Percentiles rank a stretch among this genome's conserved stretches.
phyloP scores from a whole-genome alignment of 2,113 vertebrate species.

The Calonectris borealis region DNA sequence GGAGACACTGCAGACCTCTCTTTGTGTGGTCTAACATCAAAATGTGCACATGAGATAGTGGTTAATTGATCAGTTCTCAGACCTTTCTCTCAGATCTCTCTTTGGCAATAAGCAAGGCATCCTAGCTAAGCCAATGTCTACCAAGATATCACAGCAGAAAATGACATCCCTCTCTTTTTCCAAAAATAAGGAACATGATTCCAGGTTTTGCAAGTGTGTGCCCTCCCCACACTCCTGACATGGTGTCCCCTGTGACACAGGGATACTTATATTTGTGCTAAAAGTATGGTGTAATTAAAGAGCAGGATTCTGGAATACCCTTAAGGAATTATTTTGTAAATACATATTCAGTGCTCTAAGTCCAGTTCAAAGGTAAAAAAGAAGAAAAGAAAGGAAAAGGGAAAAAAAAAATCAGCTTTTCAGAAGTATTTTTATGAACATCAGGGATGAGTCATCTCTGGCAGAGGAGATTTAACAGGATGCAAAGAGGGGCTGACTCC shows the following conservation, averaged over 20 bases:
- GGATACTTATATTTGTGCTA: not conserved
- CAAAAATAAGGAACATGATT: not conserved
- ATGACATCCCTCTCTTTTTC: not conserved
- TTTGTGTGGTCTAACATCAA: not conserved
- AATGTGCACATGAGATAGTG: slow-evolving; percentile 38
- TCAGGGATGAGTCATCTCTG: slow-evolving; percentile 52
- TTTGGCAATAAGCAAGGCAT: not conserved
- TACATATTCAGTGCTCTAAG: not conserved
- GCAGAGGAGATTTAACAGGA: slow-evolving; percentile 43
- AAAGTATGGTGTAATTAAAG: not conserved
- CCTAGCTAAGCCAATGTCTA: not conserved
- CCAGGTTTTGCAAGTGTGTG: not conserved
- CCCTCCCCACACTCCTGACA: not conserved
- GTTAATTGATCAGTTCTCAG: slow-evolving; percentile 33
- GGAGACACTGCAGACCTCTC: slow-evolving; percentile 20
- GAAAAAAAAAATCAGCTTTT: not conserved
- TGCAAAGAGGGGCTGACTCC: slow-evolving; percentile 1
- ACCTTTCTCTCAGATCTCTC: not conserved
- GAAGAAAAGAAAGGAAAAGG: not conserved
- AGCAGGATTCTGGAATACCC: not conserved
- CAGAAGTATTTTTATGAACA: slow-evolving; percentile 49
- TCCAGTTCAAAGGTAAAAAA: not conserved
- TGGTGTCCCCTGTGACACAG: not conserved
- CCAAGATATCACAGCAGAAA: not conserved
- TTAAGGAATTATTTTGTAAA: not conserved